Percentiles rank a stretch among this genome's conserved stretches.
Evolutionary conservation across 2,888 invertebrate species (phyloP).

Genomic region (Protula sp.): DNA sequence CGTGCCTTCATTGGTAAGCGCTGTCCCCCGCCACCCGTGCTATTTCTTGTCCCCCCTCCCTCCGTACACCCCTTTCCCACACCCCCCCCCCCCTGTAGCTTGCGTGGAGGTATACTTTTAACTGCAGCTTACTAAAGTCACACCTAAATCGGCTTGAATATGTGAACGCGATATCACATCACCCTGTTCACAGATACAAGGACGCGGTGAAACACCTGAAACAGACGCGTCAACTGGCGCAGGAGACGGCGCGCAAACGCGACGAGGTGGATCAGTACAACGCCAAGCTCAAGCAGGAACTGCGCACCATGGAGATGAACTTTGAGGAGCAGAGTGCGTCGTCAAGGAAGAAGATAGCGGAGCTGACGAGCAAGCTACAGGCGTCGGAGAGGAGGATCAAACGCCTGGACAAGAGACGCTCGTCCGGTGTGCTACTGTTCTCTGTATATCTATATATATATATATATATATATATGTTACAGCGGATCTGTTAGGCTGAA

Average conservation of each 20-base stretch:
- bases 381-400: neutral
- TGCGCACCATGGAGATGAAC: constrained; percentile 61
- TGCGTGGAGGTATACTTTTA: too few relatives aligned
- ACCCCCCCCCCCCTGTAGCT: too few relatives aligned
- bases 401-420: neutral
- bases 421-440: too few relatives aligned
- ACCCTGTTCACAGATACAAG: neutral
- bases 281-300: constrained; percentile 40
- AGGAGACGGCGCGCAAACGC: constrained; percentile 9
- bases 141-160: too few relatives aligned
- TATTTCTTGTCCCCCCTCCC: too few relatives aligned
- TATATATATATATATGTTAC: too few relatives aligned
- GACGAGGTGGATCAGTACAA: constrained; percentile 27
- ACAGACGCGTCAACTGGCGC: neutral
- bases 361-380: constrained; percentile 64
- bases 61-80: too few relatives aligned
- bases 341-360: constrained; percentile 76
- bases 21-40: too few relatives aligned
- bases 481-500: too few relatives aligned
- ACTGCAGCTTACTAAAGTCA: too few relatives aligned
- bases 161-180: too few relatives aligned
- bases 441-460: too few relatives aligned
- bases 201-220: neutral
- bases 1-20: neutral
- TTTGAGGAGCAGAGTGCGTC: constrained; percentile 65